Base-by-base conservation (phyloP, 2,797 vertebrate species). In the Dendrocincla fuliginosa region DNA sequence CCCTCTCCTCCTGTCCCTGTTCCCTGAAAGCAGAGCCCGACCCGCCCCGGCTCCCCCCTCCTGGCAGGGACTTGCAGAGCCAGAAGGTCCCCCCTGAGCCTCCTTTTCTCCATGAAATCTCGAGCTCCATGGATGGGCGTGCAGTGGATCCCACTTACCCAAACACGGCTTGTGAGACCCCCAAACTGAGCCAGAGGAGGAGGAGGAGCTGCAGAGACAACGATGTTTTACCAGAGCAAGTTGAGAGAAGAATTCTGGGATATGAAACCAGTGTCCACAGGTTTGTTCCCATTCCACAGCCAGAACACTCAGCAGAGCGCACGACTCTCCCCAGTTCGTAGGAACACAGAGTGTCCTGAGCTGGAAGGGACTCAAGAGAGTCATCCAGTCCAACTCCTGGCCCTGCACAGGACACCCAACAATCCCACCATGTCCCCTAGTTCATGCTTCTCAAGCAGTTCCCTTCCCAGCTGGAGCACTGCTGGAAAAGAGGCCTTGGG, bases 21-120 rank as follows among this genome's bases (percentile, higher is more conserved):
- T 37, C 46, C 33, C 5, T 33, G 28, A 20, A 28, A 52, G 27
- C 19, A 80, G 19, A 65, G 16, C 4, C 11, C 0, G 0, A 17
- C n/a, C 32, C 8, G 1, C 4, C 3, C 24, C 1, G 2, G 28
- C 23, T 64, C 27, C 1, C 3, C 12, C 1, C 7, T 59, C 33
- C 53, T 59, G 9, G 20, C 60, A 61, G 24, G 32, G 68, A 46
- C 16, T 1, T 65, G n/a, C 64, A 32, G 1, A 67, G 11, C 25
- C n/a, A 74, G 1, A 74, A 18, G 39, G 16, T 22, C 1, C 20
- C 28, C 4, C 33, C 41, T 33, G 47, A 55, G 30, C 2, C 15
- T 33, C 33, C 33, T 67, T 74, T 68, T 4, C 33, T 67, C 60
- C 9, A 16, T 2, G 5, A 75, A 84, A 25, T 23, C 33, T 28